Base-by-base conservation (phyloP, 1,140 invertebrate genomes). In the Zaprionus vittiger region DNA sequence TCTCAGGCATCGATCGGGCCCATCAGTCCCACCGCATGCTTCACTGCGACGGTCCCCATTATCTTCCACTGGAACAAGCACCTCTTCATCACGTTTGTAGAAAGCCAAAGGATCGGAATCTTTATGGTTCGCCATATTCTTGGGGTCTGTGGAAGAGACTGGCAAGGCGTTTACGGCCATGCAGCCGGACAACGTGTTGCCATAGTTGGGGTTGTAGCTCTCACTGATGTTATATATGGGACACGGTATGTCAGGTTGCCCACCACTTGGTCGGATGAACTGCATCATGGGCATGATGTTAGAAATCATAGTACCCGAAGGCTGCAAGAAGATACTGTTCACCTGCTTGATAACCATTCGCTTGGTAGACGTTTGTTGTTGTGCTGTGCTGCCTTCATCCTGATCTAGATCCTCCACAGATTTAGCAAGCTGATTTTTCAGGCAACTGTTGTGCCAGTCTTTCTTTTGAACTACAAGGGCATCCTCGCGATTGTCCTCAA, bases 241-340 rank as follows among this genome's bases (percentile, higher is more conserved):
- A 0, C 22, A 60, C 2, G 38, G 60, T 6, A 38, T 26, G 20
- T 62, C 71, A 5, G 2, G 2, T 1, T 11, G 28, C 0, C 20
- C n/a, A 11, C 7, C 37, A 20, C 14, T n/a, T 2, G 41, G 22
- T 2, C 41, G 5, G 17, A 61, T 24, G 2, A 71, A 71, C 24
- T 60, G 47, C 38, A 70, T 38, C 24, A 55, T 66, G 4, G 70
- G 65, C 72, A 63, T 57, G 11, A 70, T 52, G 5, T 22, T 64
- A 11, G 74, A 54, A 74, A 77, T 73, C 26, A 73, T 20, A 5
- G 68, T 55, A 0, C 64, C 64, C 2, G 63, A 64, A 9, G 77
- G 63, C 11, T 57, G 69, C 38, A 68, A 22, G 5, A 80, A 80
- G 5, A 77, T 41, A 49, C 55, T 79, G 26, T 37, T 59, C 4